Conservation (phyloP, 2,113 vertebrate species). For the Xyliphius kryptos region DNA sequence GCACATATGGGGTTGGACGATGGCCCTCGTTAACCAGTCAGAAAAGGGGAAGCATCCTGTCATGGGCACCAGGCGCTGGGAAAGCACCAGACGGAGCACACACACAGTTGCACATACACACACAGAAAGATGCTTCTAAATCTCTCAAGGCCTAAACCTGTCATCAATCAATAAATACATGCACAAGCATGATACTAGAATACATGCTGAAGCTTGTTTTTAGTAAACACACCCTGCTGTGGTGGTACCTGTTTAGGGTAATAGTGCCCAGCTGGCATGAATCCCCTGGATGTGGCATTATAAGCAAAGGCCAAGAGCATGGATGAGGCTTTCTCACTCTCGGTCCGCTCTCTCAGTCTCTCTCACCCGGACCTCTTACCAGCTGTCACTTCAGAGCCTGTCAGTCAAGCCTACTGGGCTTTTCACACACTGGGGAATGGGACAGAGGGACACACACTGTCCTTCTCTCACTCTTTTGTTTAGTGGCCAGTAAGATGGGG, state of each 20-base stretch:
- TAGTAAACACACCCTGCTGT: not conserved
- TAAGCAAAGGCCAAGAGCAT: slow-evolving; percentile 35
- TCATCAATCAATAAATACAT: slow-evolving; percentile 23
- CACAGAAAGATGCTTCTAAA: slow-evolving; percentile 21
- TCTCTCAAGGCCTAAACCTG: slow-evolving; percentile 19
- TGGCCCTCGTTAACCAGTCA: slow-evolving; percentile 63
- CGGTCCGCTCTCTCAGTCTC: slow-evolving; percentile 60
- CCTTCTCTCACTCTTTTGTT: slow-evolving; percentile 41
- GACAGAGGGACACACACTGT: slow-evolving; percentile 32
- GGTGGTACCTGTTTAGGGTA: slow-evolving; percentile 33
- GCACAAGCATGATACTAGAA: slow-evolving; percentile 4
- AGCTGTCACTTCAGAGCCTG: slow-evolving; percentile 96
- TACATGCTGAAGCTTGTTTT: slow-evolving; percentile 5
- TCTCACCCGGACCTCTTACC: slow-evolving; percentile 84
- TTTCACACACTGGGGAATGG: slow-evolving; percentile 69
- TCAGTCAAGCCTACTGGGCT: slow-evolving; percentile 89
- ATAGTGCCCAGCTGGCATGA: slow-evolving; percentile 38
- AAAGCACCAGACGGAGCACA: slow-evolving; percentile 50
- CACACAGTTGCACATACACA: too few relatives aligned
- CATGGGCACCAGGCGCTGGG: slow-evolving; percentile 48
- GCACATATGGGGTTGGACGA: slow-evolving; percentile 64
- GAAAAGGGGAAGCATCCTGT: slow-evolving; percentile 58
- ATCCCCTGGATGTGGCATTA: slow-evolving; percentile 27
- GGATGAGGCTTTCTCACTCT: slow-evolving; percentile 68
- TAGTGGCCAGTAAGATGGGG: slow-evolving; percentile 39